phyloP scores from a whole-genome alignment of 2,797 vertebrate genomes.

The Neosilurus mollespiculum region DNA sequence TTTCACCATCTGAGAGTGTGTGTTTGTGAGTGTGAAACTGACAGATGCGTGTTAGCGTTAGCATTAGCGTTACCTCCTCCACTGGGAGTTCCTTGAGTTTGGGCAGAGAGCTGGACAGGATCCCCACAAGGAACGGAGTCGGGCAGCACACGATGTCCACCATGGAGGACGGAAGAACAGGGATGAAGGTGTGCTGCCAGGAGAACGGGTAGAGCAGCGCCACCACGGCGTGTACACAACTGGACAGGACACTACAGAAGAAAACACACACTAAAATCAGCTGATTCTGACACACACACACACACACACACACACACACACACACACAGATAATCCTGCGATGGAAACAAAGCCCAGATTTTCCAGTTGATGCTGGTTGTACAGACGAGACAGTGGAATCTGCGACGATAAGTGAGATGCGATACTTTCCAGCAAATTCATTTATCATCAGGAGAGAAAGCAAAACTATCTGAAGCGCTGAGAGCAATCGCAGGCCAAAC shows the following conservation, averaged over 20 bases:
- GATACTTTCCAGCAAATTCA: constrained; percentile 8
- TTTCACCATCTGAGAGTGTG: background rate
- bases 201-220: constrained; percentile 98
- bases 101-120: constrained; percentile 94
- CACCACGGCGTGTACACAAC: constrained; percentile 92
- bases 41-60: background rate
- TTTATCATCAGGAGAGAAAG: background rate
- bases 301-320: background rate
- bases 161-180: constrained; percentile 95
- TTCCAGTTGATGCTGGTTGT: constrained; percentile 45
- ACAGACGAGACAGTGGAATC: constrained; percentile 26
- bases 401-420: constrained; percentile 22
- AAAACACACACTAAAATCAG: constrained; percentile 26
- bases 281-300: background rate
- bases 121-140: constrained; percentile 94
- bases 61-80: constrained; percentile 84
- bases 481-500: constrained; percentile 3
- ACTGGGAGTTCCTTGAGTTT: constrained; percentile 95
- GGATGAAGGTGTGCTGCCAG: constrained; percentile 99
- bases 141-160: constrained; percentile 98
- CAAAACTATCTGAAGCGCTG: constrained; percentile 10
- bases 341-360: constrained; percentile 22
- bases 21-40: background rate
- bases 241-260: constrained; percentile 87
- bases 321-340: constrained; percentile 20